A percentile compares a stretch with the other conserved stretches of the same genome.
Evolutionary conservation across 2,888 invertebrate species (phyloP).

Genomic region (Theretra japonica): DNA sequence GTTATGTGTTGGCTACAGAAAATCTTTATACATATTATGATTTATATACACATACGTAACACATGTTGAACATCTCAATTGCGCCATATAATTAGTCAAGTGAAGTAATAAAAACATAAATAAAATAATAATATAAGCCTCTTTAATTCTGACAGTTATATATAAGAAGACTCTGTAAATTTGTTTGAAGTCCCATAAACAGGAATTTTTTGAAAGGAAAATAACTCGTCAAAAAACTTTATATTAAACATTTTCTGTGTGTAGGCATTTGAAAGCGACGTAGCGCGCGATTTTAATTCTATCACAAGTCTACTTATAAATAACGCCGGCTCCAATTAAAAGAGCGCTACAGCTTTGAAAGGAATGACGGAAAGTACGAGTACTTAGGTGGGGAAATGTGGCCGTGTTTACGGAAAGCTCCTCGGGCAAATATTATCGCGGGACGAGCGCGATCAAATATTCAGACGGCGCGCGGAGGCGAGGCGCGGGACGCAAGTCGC

Average conservation of each 20-base stretch:
- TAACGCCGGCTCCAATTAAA: constrained; percentile 81
- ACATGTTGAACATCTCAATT: background rate
- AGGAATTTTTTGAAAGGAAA: constrained; percentile 70
- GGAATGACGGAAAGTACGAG: constrained; percentile 76
- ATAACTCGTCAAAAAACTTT: constrained; percentile 72
- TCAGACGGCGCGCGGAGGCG: constrained; percentile 77
- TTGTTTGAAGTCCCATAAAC: constrained; percentile 75
- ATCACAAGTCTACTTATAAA: constrained; percentile 81
- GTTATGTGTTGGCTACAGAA: background rate
- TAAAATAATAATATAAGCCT: constrained; percentile 52
- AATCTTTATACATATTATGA: background rate
- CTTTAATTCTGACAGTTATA: constrained; percentile 55
- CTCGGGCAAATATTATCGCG: constrained; percentile 84
- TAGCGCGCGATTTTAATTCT: constrained; percentile 81
- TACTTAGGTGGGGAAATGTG: constrained; percentile 77
- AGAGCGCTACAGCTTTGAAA: constrained; percentile 79
- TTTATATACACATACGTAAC: background rate
- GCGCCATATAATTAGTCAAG: constrained; percentile 26
- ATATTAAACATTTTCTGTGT: constrained; percentile 70
- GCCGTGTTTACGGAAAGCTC: constrained; percentile 82
- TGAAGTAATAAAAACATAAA: constrained; percentile 48
- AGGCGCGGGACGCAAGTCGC: constrained; percentile 79
- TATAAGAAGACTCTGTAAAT: constrained; percentile 62
- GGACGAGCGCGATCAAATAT: constrained; percentile 83
- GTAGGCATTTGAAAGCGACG: constrained; percentile 72